A percentile compares a stretch with the other conserved stretches of the same genome.
phyloP scores from a whole-genome alignment of 2,888 invertebrate species.

The Cactoblastis cactorum region DNA sequence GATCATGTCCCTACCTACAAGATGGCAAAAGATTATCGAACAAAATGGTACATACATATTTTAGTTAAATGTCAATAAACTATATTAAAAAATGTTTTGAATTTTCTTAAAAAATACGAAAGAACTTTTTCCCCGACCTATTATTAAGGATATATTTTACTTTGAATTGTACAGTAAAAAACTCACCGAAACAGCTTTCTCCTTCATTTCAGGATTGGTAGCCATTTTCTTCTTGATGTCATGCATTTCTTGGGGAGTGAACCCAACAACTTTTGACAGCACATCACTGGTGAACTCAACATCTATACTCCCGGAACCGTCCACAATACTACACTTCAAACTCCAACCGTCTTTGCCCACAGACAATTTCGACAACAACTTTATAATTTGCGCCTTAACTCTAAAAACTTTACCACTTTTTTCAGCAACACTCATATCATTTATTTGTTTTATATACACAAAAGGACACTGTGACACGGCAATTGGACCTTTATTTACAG shows the following conservation, averaged over 20 bases:
- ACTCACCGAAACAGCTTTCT: conserved; percentile 52
- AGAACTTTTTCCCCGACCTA: too few relatives aligned
- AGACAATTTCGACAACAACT: conserved; percentile 74
- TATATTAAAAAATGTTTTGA: too few relatives aligned
- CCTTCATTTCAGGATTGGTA: conserved; percentile 51
- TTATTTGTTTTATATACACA: conserved; percentile 67
- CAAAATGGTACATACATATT: too few relatives aligned
- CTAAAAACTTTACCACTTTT: conserved; percentile 64
- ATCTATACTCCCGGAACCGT: conserved; percentile 76
- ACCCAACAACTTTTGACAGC: conserved; percentile 70
- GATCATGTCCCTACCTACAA: too few relatives aligned
- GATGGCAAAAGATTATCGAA: too few relatives aligned
- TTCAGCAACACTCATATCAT: conserved; percentile 43
- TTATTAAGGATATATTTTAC: too few relatives aligned
- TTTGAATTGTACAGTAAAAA: not conserved
- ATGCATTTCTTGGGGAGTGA: conserved; percentile 67
- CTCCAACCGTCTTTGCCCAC: conserved; percentile 75
- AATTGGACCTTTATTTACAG: conserved; percentile 27
- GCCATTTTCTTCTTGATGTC: conserved; percentile 56
- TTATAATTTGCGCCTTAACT: conserved; percentile 79
- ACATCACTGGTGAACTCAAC: conserved; percentile 79
- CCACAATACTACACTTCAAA: conserved; percentile 77
- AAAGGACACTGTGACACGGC: conserved; percentile 52
- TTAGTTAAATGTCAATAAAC: too few relatives aligned
- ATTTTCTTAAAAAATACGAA: too few relatives aligned